Evolutionary conservation across 2,113 vertebrate genomes (phyloP), one percentile per base, ranked within the genome.

Genomic region (Meleagris gallopavo): DNA sequence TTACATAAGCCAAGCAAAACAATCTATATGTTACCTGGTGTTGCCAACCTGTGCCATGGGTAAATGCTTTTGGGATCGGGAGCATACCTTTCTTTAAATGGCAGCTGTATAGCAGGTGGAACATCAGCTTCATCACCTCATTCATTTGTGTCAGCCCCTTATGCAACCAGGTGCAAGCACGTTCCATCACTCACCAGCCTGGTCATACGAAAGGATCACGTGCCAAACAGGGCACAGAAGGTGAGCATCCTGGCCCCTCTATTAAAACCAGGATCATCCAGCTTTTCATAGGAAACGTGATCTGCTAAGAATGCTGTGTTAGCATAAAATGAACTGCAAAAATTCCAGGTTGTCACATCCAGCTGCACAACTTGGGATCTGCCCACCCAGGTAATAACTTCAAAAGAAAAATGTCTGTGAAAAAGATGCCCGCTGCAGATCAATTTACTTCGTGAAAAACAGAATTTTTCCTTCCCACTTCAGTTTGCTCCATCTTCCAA

Each of bases 271-370:
- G 69, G 40, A 82, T 57, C 83, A 72, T 60, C 64, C 65, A 55
- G 57, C 89, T 95, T 97, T 95, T 96, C 95, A 95, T 93, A 95
- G 94, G 69, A 75, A 88, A 90, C 66, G 81, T 93, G 48, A 94
- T 72, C 86, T 90, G 86, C 62, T 77, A 45, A 75, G 85, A 71
- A 65, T 57, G 92, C 75, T 45, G 45, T 81, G 57, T 48, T 58
- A 78, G 61, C 79, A 27, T 45, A 65, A 75, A 73, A 69, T 0
- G 2, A 88, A 86, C 5, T 11, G 24, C 70, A 90, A 45, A 89
- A 65, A 45, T 54, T 82, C 38, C 40, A 55, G 40, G 3, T 41
- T 66, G 48, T 65, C 48, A 20, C 13, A 17, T n/a, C 38, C 85
- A 60, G 70, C 3, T 3, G 7, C 24, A 2, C 0, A 8, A 29